Evolutionary conservation across 2,797 vertebrate genomes (phyloP).

Genomic region (Myotis daubentonii): DNA sequence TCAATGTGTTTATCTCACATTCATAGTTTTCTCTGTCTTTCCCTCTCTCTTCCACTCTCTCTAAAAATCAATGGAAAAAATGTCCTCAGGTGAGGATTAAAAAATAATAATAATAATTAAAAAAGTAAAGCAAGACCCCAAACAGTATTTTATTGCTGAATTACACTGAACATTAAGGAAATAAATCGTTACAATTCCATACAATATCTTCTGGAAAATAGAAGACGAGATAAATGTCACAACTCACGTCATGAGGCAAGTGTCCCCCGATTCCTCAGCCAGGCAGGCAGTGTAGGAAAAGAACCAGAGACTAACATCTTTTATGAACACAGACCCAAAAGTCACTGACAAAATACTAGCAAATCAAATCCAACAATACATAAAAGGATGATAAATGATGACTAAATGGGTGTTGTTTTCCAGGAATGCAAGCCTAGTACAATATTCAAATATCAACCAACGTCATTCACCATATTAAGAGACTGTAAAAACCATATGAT

Average conservation of each 20-base stretch:
- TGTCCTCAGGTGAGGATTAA: too few relatives aligned
- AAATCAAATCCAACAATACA: background rate
- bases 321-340: background rate
- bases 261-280: background rate
- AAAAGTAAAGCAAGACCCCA: background rate
- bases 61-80: too few relatives aligned
- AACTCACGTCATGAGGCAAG: background rate
- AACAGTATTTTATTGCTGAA: background rate
- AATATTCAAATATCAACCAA: background rate
- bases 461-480: background rate
- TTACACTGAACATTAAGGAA: background rate
- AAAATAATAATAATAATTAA: too few relatives aligned
- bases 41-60: too few relatives aligned
- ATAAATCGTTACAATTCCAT: background rate
- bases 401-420: background rate
- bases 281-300: background rate
- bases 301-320: background rate
- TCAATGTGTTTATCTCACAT: too few relatives aligned
- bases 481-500: background rate
- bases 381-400: background rate
- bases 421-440: background rate
- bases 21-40: too few relatives aligned
- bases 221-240: background rate
- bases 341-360: background rate
- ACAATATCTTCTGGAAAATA: background rate